Base-by-base conservation (phyloP, 2,113 vertebrate genomes). In the Hystrix brachyura region DNA sequence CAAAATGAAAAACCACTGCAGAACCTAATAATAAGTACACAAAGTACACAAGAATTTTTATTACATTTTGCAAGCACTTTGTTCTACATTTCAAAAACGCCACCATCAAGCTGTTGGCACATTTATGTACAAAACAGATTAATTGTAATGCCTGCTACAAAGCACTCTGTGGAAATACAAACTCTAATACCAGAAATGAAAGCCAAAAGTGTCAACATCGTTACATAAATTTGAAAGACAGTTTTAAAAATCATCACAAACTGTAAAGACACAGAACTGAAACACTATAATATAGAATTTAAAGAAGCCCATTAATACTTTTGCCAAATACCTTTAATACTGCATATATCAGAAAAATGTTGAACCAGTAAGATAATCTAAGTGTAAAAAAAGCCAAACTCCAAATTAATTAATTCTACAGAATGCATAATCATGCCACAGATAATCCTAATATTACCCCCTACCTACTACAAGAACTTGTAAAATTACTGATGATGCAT, bases 81-180 rank as follows among this genome's bases (percentile, higher is more conserved):
- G 98, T 99, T 99, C 99, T 99, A 99, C 99, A 99, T 99, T 99
- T 99, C 99, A 99, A 99, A 99, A 99, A 99, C 99, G 99, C 99
- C 99, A 99, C 99, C 99, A 99, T 99, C 99, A 99, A 99, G 99
- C 99, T 99, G 99, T 99, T 99, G 99, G 99, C 99, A 99, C 99
- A 99, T 99, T 99, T 99, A 99, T 99, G 99, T 99, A 99, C 99
- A 99, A 99, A 99, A 99, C 99, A 99, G 99, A 99, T 99, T 99
- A 98, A 99, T 99, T 98, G 98, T 99, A 99, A 99, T 99, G 99
- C 99, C 99, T 99, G 99, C 99, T 99, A 99, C 99, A 99, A 99
- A 99, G 99, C 99, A 99, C 99, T 99, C 98, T 99, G 99, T 99
- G 99, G 99, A 99, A 99, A 99, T 99, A 99, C 99, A 99, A 99